Evolutionary conservation across 2,888 invertebrate species (phyloP).

Genomic region (Hyles lineata): DNA sequence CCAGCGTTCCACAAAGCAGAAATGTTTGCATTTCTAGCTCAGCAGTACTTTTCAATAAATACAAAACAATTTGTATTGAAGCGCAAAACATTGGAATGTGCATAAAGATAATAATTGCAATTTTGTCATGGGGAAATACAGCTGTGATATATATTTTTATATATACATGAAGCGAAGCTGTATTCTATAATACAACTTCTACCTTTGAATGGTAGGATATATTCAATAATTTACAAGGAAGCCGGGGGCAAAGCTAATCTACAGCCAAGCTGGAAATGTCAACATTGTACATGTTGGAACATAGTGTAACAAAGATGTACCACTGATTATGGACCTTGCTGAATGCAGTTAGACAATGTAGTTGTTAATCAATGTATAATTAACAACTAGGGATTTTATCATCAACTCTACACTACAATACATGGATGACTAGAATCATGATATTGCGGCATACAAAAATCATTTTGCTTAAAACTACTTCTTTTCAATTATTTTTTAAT

Average conservation of each 20-base stretch:
- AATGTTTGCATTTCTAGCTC: constrained; percentile 48
- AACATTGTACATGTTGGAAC: constrained; percentile 41
- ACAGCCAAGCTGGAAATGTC: constrained; percentile 43
- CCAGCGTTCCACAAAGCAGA: constrained; percentile 37
- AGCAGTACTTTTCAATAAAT: constrained; percentile 30
- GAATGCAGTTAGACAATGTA: constrained; percentile 54
- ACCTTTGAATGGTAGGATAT: background rate
- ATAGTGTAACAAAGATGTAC: constrained; percentile 45
- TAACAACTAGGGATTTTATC: constrained; percentile 43
- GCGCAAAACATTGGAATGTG: constrained; percentile 12
- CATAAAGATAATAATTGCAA: constrained; percentile 1
- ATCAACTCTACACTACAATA: constrained; percentile 12
- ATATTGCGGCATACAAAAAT: background rate
- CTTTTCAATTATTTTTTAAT: background rate
- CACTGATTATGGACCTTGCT: constrained; percentile 55
- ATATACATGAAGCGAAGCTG: constrained; percentile 12
- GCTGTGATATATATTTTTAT: background rate
- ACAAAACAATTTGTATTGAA: constrained; percentile 18
- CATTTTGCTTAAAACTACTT: background rate
- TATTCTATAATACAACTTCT: background rate
- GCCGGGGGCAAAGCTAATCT: constrained; percentile 13
- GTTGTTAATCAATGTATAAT: constrained; percentile 51
- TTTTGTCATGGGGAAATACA: background rate
- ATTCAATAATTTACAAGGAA: background rate
- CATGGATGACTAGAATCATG: background rate